phyloP scores from a whole-genome alignment of 2,113 vertebrate genomes.

The Atractosteus spatula region DNA sequence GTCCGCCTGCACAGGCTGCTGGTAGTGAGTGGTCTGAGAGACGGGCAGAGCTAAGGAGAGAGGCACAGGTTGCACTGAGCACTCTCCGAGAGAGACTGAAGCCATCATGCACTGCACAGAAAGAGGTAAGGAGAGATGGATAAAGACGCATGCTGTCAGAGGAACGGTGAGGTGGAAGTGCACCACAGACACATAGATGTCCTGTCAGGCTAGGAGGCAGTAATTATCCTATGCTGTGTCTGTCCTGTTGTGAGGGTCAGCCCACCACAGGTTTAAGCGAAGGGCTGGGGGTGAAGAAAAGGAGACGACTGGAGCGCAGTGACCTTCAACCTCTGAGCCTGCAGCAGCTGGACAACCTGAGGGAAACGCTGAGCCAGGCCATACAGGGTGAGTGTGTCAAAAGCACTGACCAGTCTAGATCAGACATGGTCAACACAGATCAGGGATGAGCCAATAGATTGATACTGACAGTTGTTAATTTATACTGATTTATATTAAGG shows the following conservation, averaged over 20 bases:
- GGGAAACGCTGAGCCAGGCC: conserved; percentile 51
- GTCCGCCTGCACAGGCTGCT: conserved; percentile 1
- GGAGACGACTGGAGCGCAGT: conserved; percentile 39
- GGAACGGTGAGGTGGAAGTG: not conserved
- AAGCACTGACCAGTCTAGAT: not conserved
- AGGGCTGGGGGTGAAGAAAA: conserved; percentile 2
- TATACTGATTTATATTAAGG: too few species aligned
- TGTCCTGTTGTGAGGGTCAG: not conserved
- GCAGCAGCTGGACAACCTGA: conserved; percentile 52
- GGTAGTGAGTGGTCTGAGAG: conserved; percentile 26
- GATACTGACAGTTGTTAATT: not conserved
- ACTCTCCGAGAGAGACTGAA: conserved; percentile 50
- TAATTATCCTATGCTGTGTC: not conserved
- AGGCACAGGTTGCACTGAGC: conserved; percentile 54
- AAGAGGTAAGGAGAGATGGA: conserved; percentile 5
- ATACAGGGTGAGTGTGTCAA: conserved; percentile 57
- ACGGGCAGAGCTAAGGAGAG: conserved; percentile 53
- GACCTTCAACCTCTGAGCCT: conserved; percentile 49
- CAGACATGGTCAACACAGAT: not conserved
- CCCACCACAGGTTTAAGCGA: not conserved
- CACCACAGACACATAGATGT: not conserved
- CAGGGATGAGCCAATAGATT: too few species aligned
- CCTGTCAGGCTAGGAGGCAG: not conserved
- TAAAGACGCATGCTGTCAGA: not conserved
- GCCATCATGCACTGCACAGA: conserved; percentile 33